Evolutionary conservation across 2,797 vertebrate species (phyloP).

Genomic region (Sebastolobus alascanus): DNA sequence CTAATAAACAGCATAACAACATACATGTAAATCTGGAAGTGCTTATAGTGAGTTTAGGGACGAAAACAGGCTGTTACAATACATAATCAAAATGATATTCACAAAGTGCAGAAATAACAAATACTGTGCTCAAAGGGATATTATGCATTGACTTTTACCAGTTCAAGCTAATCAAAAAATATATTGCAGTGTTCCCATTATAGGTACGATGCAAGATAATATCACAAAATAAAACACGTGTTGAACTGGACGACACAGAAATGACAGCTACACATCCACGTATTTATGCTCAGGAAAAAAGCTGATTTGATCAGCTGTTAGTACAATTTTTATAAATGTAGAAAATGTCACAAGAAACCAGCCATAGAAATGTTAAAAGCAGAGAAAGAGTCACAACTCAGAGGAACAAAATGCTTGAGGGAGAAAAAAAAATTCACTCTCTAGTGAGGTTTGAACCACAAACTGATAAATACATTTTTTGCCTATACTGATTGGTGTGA

Average conservation of each 20-base stretch:
- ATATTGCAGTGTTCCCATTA: conserved; percentile 25
- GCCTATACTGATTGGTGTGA: conserved; percentile 66
- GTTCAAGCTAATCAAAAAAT: conserved; percentile 46
- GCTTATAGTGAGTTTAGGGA: conserved; percentile 51
- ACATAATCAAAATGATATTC: conserved; percentile 58
- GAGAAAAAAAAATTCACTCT: conserved; percentile 23
- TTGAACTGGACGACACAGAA: conserved; percentile 56
- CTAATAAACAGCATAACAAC: conserved; percentile 60
- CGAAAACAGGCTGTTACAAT: conserved; percentile 53
- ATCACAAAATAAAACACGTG: conserved; percentile 58
- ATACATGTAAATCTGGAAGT: conserved; percentile 57
- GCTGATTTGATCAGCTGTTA: conserved; percentile 24
- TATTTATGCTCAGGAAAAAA: conserved; percentile 42
- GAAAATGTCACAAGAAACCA: conserved; percentile 54
- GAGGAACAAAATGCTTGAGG: conserved; percentile 35
- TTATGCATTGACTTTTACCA: conserved; percentile 29
- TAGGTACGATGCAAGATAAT: conserved; percentile 40
- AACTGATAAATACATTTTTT: conserved; percentile 67
- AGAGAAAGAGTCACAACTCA: conserved; percentile 49
- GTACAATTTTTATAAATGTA: conserved; percentile 50
- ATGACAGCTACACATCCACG: conserved; percentile 61
- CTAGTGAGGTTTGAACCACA: conserved; percentile 55
- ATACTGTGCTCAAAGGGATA: conserved; percentile 51
- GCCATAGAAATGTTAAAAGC: conserved; percentile 51
- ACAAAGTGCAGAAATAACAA: conserved; percentile 67